Conservation (phyloP, 2,797 vertebrate genomes). For the Pampus argenteus region DNA sequence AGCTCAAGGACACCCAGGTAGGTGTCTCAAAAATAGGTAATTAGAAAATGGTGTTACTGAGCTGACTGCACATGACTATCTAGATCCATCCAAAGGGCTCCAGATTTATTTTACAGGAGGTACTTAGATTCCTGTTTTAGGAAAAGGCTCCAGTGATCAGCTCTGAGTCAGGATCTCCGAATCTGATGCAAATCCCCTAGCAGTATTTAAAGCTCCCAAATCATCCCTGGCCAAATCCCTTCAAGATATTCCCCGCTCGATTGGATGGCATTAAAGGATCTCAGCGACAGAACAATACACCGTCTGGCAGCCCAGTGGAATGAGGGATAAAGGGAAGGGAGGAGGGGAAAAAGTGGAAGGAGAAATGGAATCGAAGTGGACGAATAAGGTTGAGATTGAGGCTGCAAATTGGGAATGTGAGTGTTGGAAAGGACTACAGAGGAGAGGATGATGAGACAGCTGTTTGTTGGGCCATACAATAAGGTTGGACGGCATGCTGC, state of each 20-base stretch:
- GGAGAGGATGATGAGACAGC: constrained; percentile 44
- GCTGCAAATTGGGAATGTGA: constrained; percentile 29
- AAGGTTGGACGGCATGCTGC: constrained; percentile 44
- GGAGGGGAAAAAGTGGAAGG: constrained; percentile 28
- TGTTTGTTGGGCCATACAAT: constrained; percentile 65
- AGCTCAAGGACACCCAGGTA: constrained; percentile 10
- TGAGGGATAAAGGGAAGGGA: constrained; percentile 54
- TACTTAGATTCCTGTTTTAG: constrained; percentile 60
- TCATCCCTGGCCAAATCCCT: constrained; percentile 87
- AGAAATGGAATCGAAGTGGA: constrained; percentile 40
- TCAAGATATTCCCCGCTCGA: constrained; percentile 87
- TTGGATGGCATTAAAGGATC: constrained; percentile 88
- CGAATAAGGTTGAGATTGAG: constrained; percentile 28
- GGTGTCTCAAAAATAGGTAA: neutral
- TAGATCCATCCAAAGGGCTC: constrained; percentile 33
- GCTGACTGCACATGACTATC: constrained; percentile 5
- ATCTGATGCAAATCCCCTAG: constrained; percentile 86
- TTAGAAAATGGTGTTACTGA: neutral
- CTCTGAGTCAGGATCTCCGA: constrained; percentile 82
- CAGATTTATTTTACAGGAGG: constrained; percentile 38
- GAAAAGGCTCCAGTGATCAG: constrained; percentile 73
- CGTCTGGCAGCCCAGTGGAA: constrained; percentile 72
- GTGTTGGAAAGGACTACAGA: constrained; percentile 5
- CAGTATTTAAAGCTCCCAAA: constrained; percentile 86
- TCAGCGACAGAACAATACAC: constrained; percentile 83